Base-by-base conservation (phyloP, 2,888 invertebrate species). In the Luperina testacea region DNA sequence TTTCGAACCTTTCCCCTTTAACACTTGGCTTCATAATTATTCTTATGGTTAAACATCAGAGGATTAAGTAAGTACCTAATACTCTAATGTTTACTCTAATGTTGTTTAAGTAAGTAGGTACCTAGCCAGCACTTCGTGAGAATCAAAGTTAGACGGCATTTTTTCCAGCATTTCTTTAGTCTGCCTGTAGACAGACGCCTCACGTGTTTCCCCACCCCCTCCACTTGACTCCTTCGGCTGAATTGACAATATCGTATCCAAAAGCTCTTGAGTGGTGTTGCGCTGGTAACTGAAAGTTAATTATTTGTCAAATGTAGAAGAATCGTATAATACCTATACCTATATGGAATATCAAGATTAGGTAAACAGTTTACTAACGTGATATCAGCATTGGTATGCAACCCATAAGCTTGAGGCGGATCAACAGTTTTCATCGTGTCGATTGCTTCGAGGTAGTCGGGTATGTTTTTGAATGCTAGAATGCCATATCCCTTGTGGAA, bases 301-400 rank as follows among this genome's bases (percentile, higher is more conserved):
- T 61, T 45, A 42, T 68, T 42, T 65, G 24, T 48, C 0, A 63
- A 53, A 17, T 42, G 6, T 38, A 27, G 27, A 51, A 73, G 2
- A 27, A 38, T 15, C 0, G 15, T 0, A 71, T 3, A 51, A 64
- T 32, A 38, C 8, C 4, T 53, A 1, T n/a, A 32, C 32, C 32
- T 32, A 42, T 27, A 32, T 57, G 11, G 70, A 77, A 6, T 38
- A 59, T 51, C 13, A 53, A 64, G 7, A 77, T 32, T 57, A 11
- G 68, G 20, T 5, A 24, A 59, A 53, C 24, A 48, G 42, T 20
- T 53, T 27, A 92, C 95, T 97, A 94, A 98, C 97, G 98, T 98
- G 75, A 99, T 99, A 93, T 99, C 98, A 61, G 99, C 99, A 96
- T 99, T 99, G 0, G 98, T 97, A 95, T 99, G 99, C 82, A 99